Percentiles rank a stretch among this genome's conserved stretches.
Evolutionary conservation across 2,888 invertebrate species (phyloP).

Genomic region (Poecilus cupreus): DNA sequence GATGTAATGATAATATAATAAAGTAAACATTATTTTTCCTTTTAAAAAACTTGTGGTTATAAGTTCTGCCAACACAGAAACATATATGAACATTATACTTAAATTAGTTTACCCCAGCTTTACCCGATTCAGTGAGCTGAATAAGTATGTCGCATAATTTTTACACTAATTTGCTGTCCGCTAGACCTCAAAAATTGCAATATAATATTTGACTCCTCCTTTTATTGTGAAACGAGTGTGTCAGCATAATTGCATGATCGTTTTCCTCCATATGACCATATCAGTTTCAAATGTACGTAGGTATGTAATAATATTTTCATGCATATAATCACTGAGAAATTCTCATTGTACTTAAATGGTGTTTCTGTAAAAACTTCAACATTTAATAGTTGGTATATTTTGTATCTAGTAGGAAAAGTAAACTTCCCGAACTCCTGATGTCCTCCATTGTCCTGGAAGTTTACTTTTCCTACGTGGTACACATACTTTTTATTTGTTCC

Average conservation of each 20-base stretch:
- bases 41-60: too few species aligned
- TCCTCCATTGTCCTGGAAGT: too few species aligned
- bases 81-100: background rate
- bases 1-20: too few species aligned
- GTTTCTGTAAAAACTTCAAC: too few species aligned
- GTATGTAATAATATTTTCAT: constrained; percentile 15
- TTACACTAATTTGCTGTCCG: constrained; percentile 26
- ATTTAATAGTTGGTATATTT: too few species aligned
- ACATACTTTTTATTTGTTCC: too few species aligned
- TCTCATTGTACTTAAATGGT: too few species aligned
- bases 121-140: constrained; percentile 23
- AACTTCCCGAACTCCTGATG: too few species aligned
- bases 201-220: background rate
- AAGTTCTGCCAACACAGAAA: background rate
- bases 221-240: constrained; percentile 8
- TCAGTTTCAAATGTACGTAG: background rate
- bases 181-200: background rate
- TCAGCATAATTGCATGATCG: background rate
- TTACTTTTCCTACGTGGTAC: too few species aligned
- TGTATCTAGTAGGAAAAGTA: too few species aligned
- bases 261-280: background rate
- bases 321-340: constrained; percentile 4
- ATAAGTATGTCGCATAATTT: constrained; percentile 32
- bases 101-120: background rate
- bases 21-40: too few species aligned